Conservation (phyloP, 1,140 invertebrate genomes). For the Goniozus legneri region DNA sequence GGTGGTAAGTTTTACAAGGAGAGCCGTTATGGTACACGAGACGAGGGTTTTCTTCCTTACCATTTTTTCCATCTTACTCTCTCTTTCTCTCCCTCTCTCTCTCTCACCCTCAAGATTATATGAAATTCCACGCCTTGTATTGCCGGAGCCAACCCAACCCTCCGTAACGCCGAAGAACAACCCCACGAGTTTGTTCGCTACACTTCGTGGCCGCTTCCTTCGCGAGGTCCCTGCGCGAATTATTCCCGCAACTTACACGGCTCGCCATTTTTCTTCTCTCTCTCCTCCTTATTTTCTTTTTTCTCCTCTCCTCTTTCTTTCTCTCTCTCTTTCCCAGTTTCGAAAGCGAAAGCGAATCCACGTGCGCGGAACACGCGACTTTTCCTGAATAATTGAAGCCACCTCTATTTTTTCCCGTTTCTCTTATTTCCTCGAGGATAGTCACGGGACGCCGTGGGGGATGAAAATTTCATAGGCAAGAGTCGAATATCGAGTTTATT, state of each 20-base stretch:
- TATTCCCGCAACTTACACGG: constrained; percentile 38
- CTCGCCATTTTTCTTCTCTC: constrained; percentile 35
- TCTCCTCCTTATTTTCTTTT: constrained; percentile 22
- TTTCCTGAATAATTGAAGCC: constrained; percentile 47
- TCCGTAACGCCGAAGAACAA: constrained; percentile 3
- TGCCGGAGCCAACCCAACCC: constrained; percentile 25
- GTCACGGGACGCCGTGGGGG: neutral
- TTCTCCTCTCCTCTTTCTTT: constrained; percentile 9
- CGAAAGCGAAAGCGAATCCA: constrained; percentile 50
- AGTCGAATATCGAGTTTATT: too few relatives aligned
- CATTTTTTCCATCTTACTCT: neutral
- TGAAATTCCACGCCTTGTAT: constrained; percentile 44
- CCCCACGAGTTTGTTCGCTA: constrained; percentile 13
- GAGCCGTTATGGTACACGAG: constrained; percentile 3
- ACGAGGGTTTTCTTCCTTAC: constrained; percentile 22
- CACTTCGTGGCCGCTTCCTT: constrained; percentile 11
- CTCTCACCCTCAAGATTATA: constrained; percentile 26
- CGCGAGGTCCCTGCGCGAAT: constrained; percentile 24
- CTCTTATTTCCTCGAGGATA: neutral
- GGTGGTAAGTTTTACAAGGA: constrained; percentile 1
- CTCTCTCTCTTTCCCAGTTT: too few relatives aligned
- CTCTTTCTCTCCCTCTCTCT: neutral
- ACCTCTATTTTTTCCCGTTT: too few relatives aligned
- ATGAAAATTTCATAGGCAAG: too few relatives aligned
- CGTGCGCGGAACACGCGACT: constrained; percentile 25